These are phyloP conservation scores for Drosophila kanekoi DNA, from an alignment of 2,888 invertebrate species.

Conservation along the genomic window DNA sequence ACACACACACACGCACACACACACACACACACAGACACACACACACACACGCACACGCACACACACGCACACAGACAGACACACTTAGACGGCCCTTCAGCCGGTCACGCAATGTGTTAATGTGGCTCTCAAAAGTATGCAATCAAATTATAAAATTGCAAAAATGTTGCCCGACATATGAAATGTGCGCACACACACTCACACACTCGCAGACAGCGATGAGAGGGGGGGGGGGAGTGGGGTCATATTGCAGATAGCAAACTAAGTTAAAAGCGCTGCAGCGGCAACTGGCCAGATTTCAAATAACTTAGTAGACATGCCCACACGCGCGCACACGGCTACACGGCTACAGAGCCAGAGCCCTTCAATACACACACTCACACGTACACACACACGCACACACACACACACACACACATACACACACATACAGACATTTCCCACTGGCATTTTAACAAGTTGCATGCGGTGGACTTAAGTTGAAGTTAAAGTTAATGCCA, in stretches of 20 bases:
- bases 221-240: background rate
- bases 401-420: background rate
- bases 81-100: background rate
- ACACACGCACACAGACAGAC: background rate
- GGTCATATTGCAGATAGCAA: conserved; percentile 47
- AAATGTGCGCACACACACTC: conserved; percentile 26
- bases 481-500: conserved; percentile 79
- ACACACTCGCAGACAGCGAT: conserved; percentile 7
- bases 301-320: conserved; percentile 50
- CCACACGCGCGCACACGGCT: conserved; percentile 9
- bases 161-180: conserved; percentile 57
- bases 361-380: conserved; percentile 8
- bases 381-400: conserved; percentile 1
- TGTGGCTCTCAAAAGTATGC: conserved; percentile 70
- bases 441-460: conserved; percentile 68
- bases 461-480: conserved; percentile 78
- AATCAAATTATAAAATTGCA: conserved; percentile 74
- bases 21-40: background rate
- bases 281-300: conserved; percentile 58
- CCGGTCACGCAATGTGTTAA: conserved; percentile 62
- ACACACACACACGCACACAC: background rate
- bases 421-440: conserved; percentile 6
- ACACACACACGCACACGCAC: background rate
- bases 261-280: conserved; percentile 74
- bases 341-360: too few species aligned